These are phyloP conservation scores for Pseudotriccus pelzelni DNA, from an alignment of 2,797 vertebrate genomes.

Conservation along the genomic window DNA sequence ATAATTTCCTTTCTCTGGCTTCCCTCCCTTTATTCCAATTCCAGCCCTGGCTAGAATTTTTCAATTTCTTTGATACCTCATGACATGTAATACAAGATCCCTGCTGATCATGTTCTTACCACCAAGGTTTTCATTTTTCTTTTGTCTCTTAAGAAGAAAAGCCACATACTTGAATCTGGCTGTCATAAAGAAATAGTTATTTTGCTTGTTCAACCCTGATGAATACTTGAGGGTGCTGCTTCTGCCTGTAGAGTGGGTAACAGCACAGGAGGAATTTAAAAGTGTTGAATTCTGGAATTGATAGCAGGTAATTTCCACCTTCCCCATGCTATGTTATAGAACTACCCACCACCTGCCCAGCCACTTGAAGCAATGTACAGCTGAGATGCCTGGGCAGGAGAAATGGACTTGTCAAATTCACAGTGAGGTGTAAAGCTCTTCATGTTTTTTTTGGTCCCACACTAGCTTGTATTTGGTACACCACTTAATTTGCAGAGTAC, in stretches of 20 bases:
- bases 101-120: not conserved
- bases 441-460: not conserved
- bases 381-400: not conserved
- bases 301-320: not conserved
- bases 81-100: accelerated
- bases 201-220: not conserved
- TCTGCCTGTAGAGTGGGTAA: not conserved
- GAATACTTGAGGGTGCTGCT: not conserved
- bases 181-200: not conserved
- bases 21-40: not conserved
- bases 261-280: not conserved
- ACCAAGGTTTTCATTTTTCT: not conserved
- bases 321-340: accelerated
- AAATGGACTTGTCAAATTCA: not conserved
- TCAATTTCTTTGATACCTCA: not conserved
- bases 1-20: not conserved
- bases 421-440: not conserved
- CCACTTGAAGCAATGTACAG: accelerated
- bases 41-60: not conserved
- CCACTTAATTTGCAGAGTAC: not conserved
- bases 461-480: not conserved
- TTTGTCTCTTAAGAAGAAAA: not conserved
- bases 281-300: not conserved
- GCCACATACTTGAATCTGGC: not conserved
- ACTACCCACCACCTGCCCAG: accelerated